Conservation (phyloP, 2,888 invertebrate species). For the Leptinotarsa peninsularis region DNA sequence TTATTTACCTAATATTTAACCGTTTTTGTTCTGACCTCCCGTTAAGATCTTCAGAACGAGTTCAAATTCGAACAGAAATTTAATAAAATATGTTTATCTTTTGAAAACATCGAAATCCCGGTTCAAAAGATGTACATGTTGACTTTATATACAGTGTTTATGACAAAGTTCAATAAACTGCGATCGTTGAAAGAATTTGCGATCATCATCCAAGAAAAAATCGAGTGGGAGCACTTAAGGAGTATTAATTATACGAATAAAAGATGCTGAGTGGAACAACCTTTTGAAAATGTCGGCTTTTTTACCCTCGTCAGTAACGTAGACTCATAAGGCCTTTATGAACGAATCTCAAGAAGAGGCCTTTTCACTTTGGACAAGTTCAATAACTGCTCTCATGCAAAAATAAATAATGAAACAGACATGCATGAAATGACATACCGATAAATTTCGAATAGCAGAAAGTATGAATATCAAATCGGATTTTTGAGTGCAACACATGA, state of each 20-base stretch:
- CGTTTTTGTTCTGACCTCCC: background rate
- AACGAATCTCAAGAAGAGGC: background rate
- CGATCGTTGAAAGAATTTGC: background rate
- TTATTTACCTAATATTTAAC: slow-evolving; percentile 10
- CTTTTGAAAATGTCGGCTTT: background rate
- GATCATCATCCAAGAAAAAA: background rate
- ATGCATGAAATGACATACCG: no score
- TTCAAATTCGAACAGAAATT: slow-evolving; percentile 6
- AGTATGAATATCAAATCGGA: no score
- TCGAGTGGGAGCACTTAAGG: slow-evolving; percentile 9
- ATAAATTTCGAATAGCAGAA: no score
- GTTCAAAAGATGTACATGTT: slow-evolving; percentile 5
- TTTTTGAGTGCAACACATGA: no score
- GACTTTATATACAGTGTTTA: background rate
- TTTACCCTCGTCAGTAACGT: background rate
- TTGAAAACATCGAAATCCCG: background rate
- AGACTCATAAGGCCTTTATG: background rate
- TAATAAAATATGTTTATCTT: slow-evolving; percentile 15
- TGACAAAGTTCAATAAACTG: slow-evolving; percentile 16
- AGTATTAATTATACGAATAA: background rate
- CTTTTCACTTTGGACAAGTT: no score
- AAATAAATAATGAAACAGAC: no score
- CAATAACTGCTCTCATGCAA: no score
- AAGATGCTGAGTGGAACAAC: background rate
- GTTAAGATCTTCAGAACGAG: background rate